phyloP scores from a whole-genome alignment of 2,113 vertebrate genomes.

The Nannospalax galili region DNA sequence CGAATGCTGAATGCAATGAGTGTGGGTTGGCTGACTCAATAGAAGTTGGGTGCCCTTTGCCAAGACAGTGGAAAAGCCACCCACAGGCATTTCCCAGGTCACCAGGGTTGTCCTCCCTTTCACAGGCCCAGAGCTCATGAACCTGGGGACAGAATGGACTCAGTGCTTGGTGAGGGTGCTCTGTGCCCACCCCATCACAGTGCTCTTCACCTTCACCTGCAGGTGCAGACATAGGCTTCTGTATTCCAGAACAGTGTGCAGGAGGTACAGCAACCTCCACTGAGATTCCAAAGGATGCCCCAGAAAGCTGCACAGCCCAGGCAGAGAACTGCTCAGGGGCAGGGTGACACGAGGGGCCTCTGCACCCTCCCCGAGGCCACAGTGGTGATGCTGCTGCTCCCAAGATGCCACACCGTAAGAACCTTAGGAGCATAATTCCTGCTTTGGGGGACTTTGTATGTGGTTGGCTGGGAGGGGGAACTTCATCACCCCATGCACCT shows the following conservation, averaged over 20 bases:
- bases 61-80: background rate
- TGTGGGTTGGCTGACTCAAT: background rate
- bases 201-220: background rate
- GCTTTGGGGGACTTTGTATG: too few relatives aligned
- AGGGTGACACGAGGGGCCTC: too few relatives aligned
- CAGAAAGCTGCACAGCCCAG: background rate
- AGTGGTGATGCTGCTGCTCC: background rate
- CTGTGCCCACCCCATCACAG: fast-evolving
- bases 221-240: background rate
- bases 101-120: background rate
- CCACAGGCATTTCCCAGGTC: background rate
- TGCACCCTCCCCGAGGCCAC: too few relatives aligned
- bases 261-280: background rate
- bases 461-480: background rate
- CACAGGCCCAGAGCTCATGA: background rate
- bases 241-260: background rate
- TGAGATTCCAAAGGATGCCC: background rate
- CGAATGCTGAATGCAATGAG: too few relatives aligned
- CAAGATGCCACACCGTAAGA: background rate
- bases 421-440: background rate
- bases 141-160: background rate
- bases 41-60: background rate
- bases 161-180: background rate
- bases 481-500: too few relatives aligned
- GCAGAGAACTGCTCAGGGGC: too few relatives aligned